These are phyloP conservation scores for Percopsis omiscomaycus DNA, from an alignment of 2,797 vertebrate species.

Conservation along the genomic window DNA sequence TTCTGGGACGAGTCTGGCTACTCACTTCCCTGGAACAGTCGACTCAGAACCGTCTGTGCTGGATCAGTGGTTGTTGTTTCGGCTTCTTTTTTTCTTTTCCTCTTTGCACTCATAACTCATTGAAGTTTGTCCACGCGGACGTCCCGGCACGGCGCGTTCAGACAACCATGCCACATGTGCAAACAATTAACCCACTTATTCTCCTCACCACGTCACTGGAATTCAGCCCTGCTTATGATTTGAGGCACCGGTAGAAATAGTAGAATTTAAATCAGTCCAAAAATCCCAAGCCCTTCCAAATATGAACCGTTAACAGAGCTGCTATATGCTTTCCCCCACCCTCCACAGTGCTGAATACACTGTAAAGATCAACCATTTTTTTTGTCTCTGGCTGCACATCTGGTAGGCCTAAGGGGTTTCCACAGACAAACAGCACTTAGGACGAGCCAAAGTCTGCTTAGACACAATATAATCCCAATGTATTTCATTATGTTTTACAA, in stretches of 20 bases:
- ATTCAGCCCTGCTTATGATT: conserved; percentile 55
- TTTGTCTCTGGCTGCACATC: conserved; percentile 40
- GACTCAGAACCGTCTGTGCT: conserved; percentile 65
- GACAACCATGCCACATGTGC: conserved; percentile 72
- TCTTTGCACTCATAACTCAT: conserved; percentile 47
- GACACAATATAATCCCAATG: neutral
- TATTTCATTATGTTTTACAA: too few relatives aligned
- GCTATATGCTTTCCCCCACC: conserved; percentile 3
- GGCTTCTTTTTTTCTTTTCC: conserved; percentile 16
- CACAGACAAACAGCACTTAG: neutral
- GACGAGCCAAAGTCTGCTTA: neutral
- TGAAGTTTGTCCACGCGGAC: conserved; percentile 44
- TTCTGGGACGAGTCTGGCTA: too few relatives aligned
- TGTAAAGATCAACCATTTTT: conserved; percentile 35
- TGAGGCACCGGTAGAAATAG: conserved; percentile 32
- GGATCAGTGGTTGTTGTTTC: conserved; percentile 55
- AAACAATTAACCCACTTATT: conserved; percentile 77
- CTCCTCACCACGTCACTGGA: conserved; percentile 75
- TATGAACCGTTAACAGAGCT: too few relatives aligned
- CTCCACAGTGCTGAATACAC: conserved; percentile 41
- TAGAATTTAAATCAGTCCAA: conserved; percentile 46
- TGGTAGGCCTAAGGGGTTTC: conserved; percentile 28
- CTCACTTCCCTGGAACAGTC: neutral
- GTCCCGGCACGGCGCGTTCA: conserved; percentile 43
- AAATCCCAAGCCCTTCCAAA: neutral